These are phyloP conservation scores for Tachina lurida DNA, from an alignment of 2,888 invertebrate genomes.

Conservation along the genomic window DNA sequence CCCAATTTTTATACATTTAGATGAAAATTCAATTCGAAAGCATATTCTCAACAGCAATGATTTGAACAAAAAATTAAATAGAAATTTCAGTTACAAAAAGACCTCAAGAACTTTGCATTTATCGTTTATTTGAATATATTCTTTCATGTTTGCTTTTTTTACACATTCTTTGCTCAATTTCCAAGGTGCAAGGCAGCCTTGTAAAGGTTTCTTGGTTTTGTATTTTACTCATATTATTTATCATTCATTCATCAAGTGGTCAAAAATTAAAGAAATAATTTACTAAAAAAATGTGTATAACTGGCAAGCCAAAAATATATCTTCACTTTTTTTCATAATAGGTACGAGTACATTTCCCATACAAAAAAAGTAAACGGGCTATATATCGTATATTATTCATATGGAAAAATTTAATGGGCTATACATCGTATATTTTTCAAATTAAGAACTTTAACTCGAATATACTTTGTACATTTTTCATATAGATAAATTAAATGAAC, in stretches of 20 bases:
- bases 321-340: no score
- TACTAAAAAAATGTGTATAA: not conserved
- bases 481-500: no score
- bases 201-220: not conserved
- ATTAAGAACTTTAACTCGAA: no score
- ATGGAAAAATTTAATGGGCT: no score
- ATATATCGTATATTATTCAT: no score
- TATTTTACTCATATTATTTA: conserved; percentile 66
- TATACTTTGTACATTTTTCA: no score
- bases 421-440: no score
- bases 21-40: not conserved
- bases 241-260: conserved; percentile 49
- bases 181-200: conserved; percentile 21
- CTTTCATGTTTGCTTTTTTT: not conserved
- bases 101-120: conserved; percentile 59
- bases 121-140: conserved; percentile 61
- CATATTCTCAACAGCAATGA: not conserved
- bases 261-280: conserved; percentile 29
- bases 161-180: not conserved
- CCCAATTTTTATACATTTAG: not conserved
- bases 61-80: not conserved
- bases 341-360: no score
- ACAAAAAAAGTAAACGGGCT: no score
- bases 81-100: conserved; percentile 43
- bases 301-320: no score